Percentiles rank a stretch among this genome's conserved stretches.
These are phyloP conservation scores for Ellobium chinense DNA, from an alignment of 2,888 invertebrate genomes.

Conservation along the genomic window DNA sequence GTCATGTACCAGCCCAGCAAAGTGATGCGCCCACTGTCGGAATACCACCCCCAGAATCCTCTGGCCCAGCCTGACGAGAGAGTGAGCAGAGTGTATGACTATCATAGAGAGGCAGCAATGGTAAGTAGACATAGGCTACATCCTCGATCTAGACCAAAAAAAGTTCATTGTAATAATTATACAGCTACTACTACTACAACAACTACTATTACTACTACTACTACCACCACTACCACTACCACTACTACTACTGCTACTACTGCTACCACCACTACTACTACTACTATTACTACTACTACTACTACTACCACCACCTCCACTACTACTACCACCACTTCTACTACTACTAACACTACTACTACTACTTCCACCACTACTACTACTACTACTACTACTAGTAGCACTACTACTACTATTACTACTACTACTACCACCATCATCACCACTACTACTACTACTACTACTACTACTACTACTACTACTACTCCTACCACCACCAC, in stretches of 20 bases:
- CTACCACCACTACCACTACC: slow-evolving; percentile 11
- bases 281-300: slow-evolving; percentile 22
- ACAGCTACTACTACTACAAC: background rate
- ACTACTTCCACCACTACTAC: background rate
- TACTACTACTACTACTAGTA: background rate
- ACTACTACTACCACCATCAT: background rate
- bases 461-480: slow-evolving; percentile 28
- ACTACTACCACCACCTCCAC: slow-evolving; percentile 8
- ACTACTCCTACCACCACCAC: slow-evolving; percentile 20
- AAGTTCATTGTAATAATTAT: too few species aligned
- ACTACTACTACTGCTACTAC: slow-evolving; percentile 20
- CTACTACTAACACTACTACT: slow-evolving; percentile 10
- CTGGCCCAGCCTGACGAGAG: too few species aligned
- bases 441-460: slow-evolving; percentile 18
- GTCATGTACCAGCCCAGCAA: slow-evolving; percentile 23
- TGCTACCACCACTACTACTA: slow-evolving; percentile 24
- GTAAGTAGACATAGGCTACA: background rate
- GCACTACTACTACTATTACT: background rate
- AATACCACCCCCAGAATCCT: too few species aligned
- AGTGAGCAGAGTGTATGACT: background rate
- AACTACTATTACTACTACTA: background rate
- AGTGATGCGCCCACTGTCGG: background rate
- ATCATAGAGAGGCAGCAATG: too few species aligned
- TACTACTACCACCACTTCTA: slow-evolving; percentile 16
- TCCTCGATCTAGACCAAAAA: background rate